phyloP scores from a whole-genome alignment of 2,888 invertebrate species.

The Oligia strigilis region DNA sequence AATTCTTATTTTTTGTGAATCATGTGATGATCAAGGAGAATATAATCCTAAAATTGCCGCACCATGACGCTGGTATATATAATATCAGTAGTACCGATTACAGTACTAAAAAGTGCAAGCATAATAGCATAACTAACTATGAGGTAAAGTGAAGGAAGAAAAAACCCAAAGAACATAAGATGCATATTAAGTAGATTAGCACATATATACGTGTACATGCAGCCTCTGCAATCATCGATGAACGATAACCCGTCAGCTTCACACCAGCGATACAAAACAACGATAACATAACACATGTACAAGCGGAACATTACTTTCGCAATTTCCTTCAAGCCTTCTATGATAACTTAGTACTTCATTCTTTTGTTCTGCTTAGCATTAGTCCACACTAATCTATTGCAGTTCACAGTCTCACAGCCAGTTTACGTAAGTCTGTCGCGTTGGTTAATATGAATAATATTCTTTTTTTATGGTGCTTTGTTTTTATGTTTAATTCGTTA shows the following conservation, averaged over 20 bases:
- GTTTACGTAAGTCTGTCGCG: constrained; percentile 65
- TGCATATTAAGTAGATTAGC: constrained; percentile 11
- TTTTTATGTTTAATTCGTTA: constrained; percentile 62
- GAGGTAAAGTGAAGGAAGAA: not conserved
- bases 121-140: not conserved
- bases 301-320: constrained; percentile 55
- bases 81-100: not conserved
- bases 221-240: constrained; percentile 41
- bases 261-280: constrained; percentile 29
- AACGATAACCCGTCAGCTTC: constrained; percentile 51
- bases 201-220: constrained; percentile 5
- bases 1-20: not conserved
- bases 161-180: not conserved
- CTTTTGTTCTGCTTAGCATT: constrained; percentile 68
- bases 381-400: constrained; percentile 65
- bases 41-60: too few species aligned
- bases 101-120: not conserved
- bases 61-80: not conserved
- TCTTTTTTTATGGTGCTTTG: constrained; percentile 61
- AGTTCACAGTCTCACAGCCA: constrained; percentile 63
- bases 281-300: constrained; percentile 44
- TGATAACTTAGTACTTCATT: constrained; percentile 59
- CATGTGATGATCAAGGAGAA: too few species aligned
- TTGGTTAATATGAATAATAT: constrained; percentile 64
- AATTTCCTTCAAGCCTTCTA: constrained; percentile 56